Percentiles rank a stretch among this genome's conserved stretches.
Evolutionary conservation across 1,140 invertebrate species (phyloP).

Genomic region (Reticulitermes speratus): DNA sequence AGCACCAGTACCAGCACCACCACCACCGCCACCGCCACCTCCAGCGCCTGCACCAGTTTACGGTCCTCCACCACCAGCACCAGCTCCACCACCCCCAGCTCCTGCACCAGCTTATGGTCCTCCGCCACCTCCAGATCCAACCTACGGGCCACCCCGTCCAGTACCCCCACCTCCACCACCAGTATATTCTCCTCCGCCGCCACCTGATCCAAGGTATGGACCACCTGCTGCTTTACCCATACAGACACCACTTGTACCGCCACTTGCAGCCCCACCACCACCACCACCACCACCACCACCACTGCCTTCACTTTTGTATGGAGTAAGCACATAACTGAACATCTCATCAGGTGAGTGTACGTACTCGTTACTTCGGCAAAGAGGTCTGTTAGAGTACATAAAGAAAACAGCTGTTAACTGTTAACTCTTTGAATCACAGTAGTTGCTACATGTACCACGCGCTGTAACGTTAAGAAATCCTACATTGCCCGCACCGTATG

Average conservation of each 20-base stretch:
- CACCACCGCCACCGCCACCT: neutral
- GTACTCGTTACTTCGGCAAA: too few species aligned
- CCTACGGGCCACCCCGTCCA: neutral
- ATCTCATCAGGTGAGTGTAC: neutral
- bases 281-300: too few species aligned
- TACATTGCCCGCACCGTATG: too few species aligned
- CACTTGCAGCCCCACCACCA: neutral
- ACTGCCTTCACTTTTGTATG: too few species aligned
- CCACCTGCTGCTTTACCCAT: neutral
- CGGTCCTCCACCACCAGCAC: neutral
- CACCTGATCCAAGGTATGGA: neutral
- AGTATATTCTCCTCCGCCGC: neutral
- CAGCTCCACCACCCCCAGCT: neutral
- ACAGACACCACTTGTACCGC: neutral
- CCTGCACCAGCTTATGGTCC: neutral
- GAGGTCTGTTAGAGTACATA: too few species aligned
- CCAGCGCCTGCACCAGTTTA: neutral
- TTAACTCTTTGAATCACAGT: too few species aligned
- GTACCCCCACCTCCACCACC: neutral
- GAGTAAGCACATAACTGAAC: neutral
- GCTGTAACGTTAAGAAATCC: too few species aligned
- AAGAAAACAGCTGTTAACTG: too few species aligned
- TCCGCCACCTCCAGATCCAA: neutral
- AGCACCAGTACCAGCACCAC: neutral
- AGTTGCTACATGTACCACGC: too few species aligned